A percentile compares a stretch with the other conserved stretches of the same genome.
Evolutionary conservation across 2,888 invertebrate genomes (phyloP).

Genomic region (Netelia virgata): DNA sequence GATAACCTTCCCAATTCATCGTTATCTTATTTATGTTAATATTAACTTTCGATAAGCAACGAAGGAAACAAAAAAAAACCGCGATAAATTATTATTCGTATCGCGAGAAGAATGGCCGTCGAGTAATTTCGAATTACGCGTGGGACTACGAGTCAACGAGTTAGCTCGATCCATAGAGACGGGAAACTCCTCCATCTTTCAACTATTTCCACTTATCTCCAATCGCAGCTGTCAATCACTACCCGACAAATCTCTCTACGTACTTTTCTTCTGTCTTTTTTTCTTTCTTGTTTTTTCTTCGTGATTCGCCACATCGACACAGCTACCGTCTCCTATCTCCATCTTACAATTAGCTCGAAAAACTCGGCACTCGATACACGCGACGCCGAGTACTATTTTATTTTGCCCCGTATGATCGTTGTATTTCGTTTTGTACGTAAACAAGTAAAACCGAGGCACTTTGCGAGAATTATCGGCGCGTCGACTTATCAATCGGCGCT

Average conservation of each 20-base stretch:
- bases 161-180: slow-evolving; percentile 4
- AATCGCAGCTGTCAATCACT: slow-evolving; percentile 59
- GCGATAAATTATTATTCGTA: slow-evolving; percentile 49
- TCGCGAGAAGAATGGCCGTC: slow-evolving; percentile 1
- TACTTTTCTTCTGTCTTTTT: background rate
- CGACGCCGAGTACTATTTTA: background rate
- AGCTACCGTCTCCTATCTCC: slow-evolving; percentile 25
- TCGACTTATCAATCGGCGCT: slow-evolving; percentile 1
- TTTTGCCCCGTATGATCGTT: background rate
- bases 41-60: too few relatives aligned
- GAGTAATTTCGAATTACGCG: slow-evolving; percentile 40
- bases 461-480: slow-evolving; percentile 2
- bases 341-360: background rate
- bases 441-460: background rate
- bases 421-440: background rate
- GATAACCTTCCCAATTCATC: too few relatives aligned
- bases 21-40: too few relatives aligned
- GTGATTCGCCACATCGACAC: slow-evolving; percentile 32
- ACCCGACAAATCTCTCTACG: slow-evolving; percentile 14
- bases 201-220: slow-evolving; percentile 58
- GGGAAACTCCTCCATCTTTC: slow-evolving; percentile 6
- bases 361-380: background rate
- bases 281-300: background rate
- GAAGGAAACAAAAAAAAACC: background rate
- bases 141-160: slow-evolving; percentile 11